Conservation (phyloP, 2,113 vertebrate species). For the Halichoeres trimaculatus region DNA sequence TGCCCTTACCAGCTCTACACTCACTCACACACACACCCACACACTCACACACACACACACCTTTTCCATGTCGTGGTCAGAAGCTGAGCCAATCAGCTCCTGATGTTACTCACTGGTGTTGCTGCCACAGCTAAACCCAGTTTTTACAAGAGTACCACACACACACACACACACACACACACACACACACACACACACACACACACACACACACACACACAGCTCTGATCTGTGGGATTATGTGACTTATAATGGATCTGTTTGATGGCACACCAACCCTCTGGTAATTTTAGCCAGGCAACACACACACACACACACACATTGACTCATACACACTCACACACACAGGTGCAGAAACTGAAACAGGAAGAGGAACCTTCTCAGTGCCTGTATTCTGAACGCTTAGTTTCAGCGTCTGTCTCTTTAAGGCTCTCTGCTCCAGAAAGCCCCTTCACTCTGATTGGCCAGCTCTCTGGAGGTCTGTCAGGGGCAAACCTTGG, state of each 20-base stretch:
- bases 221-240: conserved; percentile 52
- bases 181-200: conserved; percentile 66
- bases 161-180: conserved; percentile 62
- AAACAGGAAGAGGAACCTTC: no score
- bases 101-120: conserved; percentile 26
- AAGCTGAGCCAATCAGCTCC: conserved; percentile 42
- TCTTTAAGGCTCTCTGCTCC: no score
- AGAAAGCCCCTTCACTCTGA: no score
- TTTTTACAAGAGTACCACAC: conserved; percentile 28
- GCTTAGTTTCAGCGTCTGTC: no score
- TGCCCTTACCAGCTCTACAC: conserved; percentile 16
- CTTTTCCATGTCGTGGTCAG: conserved; percentile 23
- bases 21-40: conserved; percentile 9
- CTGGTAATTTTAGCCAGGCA: background rate
- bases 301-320: background rate
- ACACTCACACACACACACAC: conserved; percentile 20
- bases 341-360: no score
- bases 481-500: no score
- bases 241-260: conserved; percentile 44
- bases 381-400: no score
- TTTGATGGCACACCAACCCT: conserved; percentile 10
- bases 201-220: conserved; percentile 64
- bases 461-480: no score
- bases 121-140: conserved; percentile 2
- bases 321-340: background rate